Evolutionary conservation across 2,888 invertebrate genomes (phyloP).

Genomic region (Macroteleia sp.): DNA sequence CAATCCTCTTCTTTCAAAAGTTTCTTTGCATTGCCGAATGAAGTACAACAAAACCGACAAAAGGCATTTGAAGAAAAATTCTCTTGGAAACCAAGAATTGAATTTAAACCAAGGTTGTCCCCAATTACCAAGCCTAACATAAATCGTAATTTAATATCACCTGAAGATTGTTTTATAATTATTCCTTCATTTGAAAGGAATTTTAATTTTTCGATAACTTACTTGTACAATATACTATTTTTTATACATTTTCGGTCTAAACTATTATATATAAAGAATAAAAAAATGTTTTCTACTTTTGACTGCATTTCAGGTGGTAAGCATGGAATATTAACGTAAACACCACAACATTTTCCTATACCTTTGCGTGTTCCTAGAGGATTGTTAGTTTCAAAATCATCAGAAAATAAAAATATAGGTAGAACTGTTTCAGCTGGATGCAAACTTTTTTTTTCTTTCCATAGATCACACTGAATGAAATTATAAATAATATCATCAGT

Average conservation of each 20-base stretch:
- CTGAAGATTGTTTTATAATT: slow-evolving; percentile 23
- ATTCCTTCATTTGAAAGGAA: slow-evolving; percentile 48
- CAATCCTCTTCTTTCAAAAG: no score
- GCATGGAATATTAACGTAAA: slow-evolving; percentile 45
- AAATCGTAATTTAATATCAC: slow-evolving; percentile 49
- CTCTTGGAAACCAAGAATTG: slow-evolving; percentile 56
- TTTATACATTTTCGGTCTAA: slow-evolving; percentile 36
- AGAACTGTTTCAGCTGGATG: neutral
- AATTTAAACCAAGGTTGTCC: slow-evolving; percentile 64
- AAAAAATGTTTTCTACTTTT: slow-evolving; percentile 64
- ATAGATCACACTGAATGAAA: slow-evolving; percentile 31
- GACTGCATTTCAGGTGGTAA: slow-evolving; percentile 53
- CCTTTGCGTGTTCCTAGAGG: slow-evolving; percentile 25
- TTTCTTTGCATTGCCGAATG: no score
- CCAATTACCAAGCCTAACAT: slow-evolving; percentile 48
- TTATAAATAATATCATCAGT: neutral
- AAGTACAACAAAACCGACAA: slow-evolving; percentile 62
- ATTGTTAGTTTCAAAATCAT: slow-evolving; percentile 45
- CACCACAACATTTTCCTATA: slow-evolving; percentile 25
- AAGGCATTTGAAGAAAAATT: slow-evolving; percentile 53
- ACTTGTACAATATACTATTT: slow-evolving; percentile 46
- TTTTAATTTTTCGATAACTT: slow-evolving; percentile 57
- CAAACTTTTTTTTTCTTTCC: neutral
- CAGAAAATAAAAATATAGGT: slow-evolving; percentile 20
- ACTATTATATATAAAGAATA: slow-evolving; percentile 52